A percentile compares a stretch with the other conserved stretches of the same genome.
These are phyloP conservation scores for Danio kyathit DNA, from an alignment of 2,797 vertebrate genomes.

Conservation along the genomic window DNA sequence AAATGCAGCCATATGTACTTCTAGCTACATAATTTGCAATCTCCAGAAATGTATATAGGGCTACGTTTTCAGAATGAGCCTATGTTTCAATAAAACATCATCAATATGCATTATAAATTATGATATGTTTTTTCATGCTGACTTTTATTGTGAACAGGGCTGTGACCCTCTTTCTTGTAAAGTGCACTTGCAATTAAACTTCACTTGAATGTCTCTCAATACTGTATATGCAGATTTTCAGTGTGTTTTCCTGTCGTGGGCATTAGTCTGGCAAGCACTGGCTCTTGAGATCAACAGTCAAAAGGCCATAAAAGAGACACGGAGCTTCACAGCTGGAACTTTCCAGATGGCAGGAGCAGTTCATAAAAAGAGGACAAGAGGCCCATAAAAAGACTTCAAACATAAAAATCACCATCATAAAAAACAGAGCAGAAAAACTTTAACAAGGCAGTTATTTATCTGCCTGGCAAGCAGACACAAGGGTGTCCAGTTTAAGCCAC, in stretches of 20 bases:
- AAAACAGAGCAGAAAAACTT: constrained; percentile 63
- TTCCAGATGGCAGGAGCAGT: constrained; percentile 75
- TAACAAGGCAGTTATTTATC: constrained; percentile 74
- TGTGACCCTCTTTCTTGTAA: neutral
- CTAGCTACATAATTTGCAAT: no score
- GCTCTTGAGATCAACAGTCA: constrained; percentile 58
- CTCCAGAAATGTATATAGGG: no score
- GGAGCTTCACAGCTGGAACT: constrained; percentile 68
- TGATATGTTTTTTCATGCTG: neutral
- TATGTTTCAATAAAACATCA: neutral
- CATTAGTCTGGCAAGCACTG: constrained; percentile 51
- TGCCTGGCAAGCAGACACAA: constrained; percentile 66
- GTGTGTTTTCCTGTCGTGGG: neutral
- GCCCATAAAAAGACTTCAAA: constrained; percentile 68
- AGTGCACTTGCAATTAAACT: neutral
- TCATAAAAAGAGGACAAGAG: constrained; percentile 74
- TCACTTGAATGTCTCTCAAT: neutral
- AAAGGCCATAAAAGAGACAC: constrained; percentile 67
- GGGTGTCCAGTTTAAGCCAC: constrained; percentile 65
- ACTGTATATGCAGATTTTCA: constrained; percentile 26
- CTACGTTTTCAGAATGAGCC: no score
- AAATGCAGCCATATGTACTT: no score
- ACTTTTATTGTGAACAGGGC: neutral
- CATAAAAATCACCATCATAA: constrained; percentile 66
- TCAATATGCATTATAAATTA: neutral